A percentile compares a stretch with the other conserved stretches of the same genome.
phyloP scores from a whole-genome alignment of 2,888 invertebrate species.

The Sesia apiformis region DNA sequence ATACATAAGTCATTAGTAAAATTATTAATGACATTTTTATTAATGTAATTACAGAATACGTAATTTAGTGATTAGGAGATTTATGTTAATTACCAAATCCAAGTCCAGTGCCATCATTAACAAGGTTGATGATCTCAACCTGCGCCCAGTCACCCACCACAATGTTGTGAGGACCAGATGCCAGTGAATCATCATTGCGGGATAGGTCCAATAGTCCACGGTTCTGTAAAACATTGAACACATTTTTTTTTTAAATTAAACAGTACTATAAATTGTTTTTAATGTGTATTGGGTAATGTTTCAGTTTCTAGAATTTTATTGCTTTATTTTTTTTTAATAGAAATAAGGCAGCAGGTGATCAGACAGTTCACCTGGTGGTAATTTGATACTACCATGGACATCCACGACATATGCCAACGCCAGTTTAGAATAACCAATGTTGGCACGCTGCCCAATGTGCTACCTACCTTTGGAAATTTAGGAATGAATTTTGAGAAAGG shows the following conservation, averaged over 20 bases:
- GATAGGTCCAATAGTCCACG: slow-evolving; percentile 81
- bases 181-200: slow-evolving; percentile 66
- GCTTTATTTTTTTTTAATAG: not conserved
- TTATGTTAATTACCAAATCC: slow-evolving; percentile 83
- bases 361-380: too few species aligned
- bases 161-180: slow-evolving; percentile 51
- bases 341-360: not conserved
- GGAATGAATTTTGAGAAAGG: too few species aligned
- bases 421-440: too few species aligned
- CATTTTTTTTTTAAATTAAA: not conserved
- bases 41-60: too few species aligned
- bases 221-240: slow-evolving; percentile 20
- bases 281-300: not conserved
- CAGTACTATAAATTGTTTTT: not conserved
- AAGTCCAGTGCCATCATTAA: slow-evolving; percentile 97
- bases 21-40: too few species aligned
- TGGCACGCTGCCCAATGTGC: too few species aligned
- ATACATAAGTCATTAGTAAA: too few species aligned
- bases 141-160: slow-evolving; percentile 94
- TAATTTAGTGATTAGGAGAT: too few species aligned
- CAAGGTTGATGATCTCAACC: slow-evolving; percentile 96
- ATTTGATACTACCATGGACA: too few species aligned
- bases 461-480: too few species aligned
- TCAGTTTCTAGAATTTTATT: not conserved
- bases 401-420: too few species aligned